Evolutionary conservation across 2,888 invertebrate genomes (phyloP).

Genomic region (Mesorhabditis belari): DNA sequence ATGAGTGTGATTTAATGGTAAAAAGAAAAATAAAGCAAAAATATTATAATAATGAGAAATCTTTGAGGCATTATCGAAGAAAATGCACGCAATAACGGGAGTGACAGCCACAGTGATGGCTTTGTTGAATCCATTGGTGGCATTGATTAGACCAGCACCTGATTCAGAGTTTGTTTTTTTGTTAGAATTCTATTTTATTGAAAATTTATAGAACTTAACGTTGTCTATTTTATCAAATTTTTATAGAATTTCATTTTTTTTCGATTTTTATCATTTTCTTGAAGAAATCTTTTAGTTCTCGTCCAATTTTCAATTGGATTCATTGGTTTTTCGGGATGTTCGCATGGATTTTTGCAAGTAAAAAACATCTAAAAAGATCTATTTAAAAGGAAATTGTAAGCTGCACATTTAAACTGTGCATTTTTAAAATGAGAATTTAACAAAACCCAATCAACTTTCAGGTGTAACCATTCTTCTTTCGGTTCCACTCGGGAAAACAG

Average conservation of each 20-base stretch:
- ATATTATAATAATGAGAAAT: constrained; percentile 18
- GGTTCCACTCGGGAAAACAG: constrained; percentile 36
- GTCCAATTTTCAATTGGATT: constrained; percentile 35
- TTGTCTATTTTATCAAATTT: too few species aligned
- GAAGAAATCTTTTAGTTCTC: neutral
- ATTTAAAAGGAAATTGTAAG: neutral
- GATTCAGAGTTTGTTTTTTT: constrained; percentile 8
- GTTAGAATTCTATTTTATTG: too few species aligned
- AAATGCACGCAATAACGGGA: constrained; percentile 14
- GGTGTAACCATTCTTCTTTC: constrained; percentile 26
- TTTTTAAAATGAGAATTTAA: neutral
- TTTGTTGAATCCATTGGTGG: constrained; percentile 24
- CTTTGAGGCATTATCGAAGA: constrained; percentile 8
- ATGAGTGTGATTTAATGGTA: constrained; percentile 31
- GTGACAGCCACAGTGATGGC: constrained; percentile 26
- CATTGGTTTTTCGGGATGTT: constrained; percentile 38
- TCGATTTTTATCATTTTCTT: neutral
- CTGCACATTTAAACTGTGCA: neutral
- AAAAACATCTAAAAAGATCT: neutral
- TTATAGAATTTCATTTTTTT: too few species aligned
- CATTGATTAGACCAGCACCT: constrained; percentile 28
- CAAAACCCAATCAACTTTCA: constrained; percentile 3
- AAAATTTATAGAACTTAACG: too few species aligned
- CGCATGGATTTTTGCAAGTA: constrained; percentile 33
- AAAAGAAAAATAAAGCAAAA: too few species aligned